Evolutionary conservation across 2,888 invertebrate species (phyloP), one percentile per base, ranked within the genome.

Genomic region (Athripsodes cinereus): DNA sequence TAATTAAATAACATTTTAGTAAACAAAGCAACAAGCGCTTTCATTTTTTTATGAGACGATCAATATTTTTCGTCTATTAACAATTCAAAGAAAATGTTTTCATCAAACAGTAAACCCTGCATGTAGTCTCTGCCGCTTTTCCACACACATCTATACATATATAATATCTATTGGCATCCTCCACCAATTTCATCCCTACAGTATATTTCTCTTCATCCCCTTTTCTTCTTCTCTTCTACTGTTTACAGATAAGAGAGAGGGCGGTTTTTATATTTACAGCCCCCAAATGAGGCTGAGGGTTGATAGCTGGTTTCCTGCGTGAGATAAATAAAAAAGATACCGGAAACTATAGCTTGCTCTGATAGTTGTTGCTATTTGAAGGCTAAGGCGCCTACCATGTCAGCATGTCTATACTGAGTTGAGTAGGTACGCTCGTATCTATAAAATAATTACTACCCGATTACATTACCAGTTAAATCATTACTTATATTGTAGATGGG

Each of bases 241-340:
- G 48, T 48, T 19, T 40, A 40, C 40, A 40, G 40, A 40, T 40
- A 48, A 48, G 20, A 21, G 34, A 47, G 54, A 55, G 22, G 55
- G 50, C 13, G 50, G 26, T 50, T 49, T 55, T 55, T 55, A 55
- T 55, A 35, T 55, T 50, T 55, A 49, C 35, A 34, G 48, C 31
- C 50, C 40, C 50, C 22, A 55, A 55, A 55, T 40, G 55, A 50
- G 49, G 22, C 50, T 49, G 22, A 19, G 49, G 49, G 35, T 34
- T 35, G 35, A 35, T 34, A 18, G 22, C 22, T 34, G 46, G 52
- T 46, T 56, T 56, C 56, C 56, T 50, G 46, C 22, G 5, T 34
- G 50, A 48, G 48, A 48, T 48, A 20, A 48, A 26, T 26, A 26
- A 26, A 6, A 8, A 16, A 40, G 40, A 40, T 40, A 16, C 40